phyloP scores from a whole-genome alignment of 2,797 vertebrate genomes.

The Syngnathus rostellatus region DNA sequence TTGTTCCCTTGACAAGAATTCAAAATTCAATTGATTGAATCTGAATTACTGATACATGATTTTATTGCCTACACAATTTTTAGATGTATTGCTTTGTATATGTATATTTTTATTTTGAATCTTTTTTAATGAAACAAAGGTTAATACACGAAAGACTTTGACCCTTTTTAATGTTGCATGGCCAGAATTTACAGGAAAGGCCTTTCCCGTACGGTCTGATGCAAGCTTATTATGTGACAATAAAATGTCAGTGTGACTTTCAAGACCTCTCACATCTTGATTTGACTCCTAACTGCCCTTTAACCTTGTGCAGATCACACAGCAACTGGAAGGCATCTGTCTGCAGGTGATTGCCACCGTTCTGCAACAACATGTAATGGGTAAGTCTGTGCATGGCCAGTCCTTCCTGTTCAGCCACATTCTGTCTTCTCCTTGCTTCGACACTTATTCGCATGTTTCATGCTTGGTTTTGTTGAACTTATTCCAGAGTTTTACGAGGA shows the following conservation, averaged over 20 bases:
- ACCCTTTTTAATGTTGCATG: no score
- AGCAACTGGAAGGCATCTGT: conserved; percentile 97
- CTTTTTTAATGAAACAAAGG: no score
- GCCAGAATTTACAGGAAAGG: no score
- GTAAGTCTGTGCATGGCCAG: conserved; percentile 55
- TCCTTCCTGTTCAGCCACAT: conserved; percentile 26
- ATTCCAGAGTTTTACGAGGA: conserved; percentile 93
- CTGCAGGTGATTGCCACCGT: conserved; percentile 98
- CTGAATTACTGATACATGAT: no score
- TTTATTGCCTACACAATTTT: no score
- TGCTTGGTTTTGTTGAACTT: neutral
- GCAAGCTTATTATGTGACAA: neutral
- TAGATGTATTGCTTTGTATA: no score
- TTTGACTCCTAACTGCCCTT: neutral
- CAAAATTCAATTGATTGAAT: no score
- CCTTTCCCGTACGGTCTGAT: neutral
- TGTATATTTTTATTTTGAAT: no score
- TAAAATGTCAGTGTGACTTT: neutral
- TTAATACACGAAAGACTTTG: no score
- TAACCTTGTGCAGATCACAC: conserved; percentile 79
- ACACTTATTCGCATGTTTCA: neutral
- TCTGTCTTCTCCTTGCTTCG: conserved; percentile 11
- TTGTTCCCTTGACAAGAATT: no score
- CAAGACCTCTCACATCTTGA: neutral
- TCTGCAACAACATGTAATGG: conserved; percentile 95